Conservation (phyloP, 2,113 vertebrate species). For the Cynoglossus semilaevis region DNA sequence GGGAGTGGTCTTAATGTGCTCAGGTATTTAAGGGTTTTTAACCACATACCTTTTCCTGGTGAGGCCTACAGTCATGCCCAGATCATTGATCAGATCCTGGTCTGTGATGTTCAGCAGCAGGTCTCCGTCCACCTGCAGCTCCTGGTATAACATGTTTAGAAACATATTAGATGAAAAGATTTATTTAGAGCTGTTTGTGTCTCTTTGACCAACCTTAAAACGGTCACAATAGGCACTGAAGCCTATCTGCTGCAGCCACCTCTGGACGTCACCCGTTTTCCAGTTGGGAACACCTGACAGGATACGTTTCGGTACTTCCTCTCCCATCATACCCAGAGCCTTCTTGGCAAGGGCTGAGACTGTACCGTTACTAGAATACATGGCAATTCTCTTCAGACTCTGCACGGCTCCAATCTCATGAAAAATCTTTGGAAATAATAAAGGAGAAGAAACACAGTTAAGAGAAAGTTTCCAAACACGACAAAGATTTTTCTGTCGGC, state of each 20-base stretch:
- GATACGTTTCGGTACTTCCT: slow-evolving; percentile 87
- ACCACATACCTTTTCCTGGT: slow-evolving; percentile 85
- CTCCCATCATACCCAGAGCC: slow-evolving; percentile 84
- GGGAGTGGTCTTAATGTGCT: not conserved
- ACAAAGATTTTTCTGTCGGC: too few species aligned
- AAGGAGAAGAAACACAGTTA: slow-evolving; percentile 4
- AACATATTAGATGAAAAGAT: not conserved
- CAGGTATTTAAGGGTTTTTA: not conserved
- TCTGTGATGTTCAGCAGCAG: slow-evolving; percentile 88
- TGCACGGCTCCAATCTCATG: slow-evolving; percentile 92
- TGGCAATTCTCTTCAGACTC: slow-evolving; percentile 91
- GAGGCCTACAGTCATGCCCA: slow-evolving; percentile 86
- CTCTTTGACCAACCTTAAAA: slow-evolving; percentile 78
- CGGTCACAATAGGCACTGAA: slow-evolving; percentile 83
- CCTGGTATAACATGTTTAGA: slow-evolving; percentile 65
- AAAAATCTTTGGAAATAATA: slow-evolving; percentile 82
- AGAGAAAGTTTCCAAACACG: not conserved
- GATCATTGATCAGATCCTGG: slow-evolving; percentile 82
- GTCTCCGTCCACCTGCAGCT: slow-evolving; percentile 93
- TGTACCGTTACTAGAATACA: slow-evolving; percentile 90
- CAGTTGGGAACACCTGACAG: slow-evolving; percentile 90
- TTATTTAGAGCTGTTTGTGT: not conserved
- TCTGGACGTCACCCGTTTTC: slow-evolving; percentile 91
- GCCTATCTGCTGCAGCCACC: slow-evolving; percentile 93
- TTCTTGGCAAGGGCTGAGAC: slow-evolving; percentile 86